A percentile compares a stretch with the other conserved stretches of the same genome.
phyloP scores from a whole-genome alignment of 2,113 vertebrate genomes.

The Lophius piscatorius region DNA sequence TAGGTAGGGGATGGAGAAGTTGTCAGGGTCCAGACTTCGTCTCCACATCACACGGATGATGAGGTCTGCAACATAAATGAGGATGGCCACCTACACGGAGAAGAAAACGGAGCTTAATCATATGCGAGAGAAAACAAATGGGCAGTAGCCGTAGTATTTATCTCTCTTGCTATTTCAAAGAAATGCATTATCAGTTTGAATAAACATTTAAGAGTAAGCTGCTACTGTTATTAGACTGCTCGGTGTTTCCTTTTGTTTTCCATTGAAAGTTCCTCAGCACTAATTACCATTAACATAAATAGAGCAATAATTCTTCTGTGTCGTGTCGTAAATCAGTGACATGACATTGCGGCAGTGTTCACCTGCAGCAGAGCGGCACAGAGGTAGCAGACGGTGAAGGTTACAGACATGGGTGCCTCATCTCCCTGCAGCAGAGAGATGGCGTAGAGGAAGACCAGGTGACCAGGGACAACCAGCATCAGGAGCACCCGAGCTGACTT shows the following conservation, averaged over 20 bases:
- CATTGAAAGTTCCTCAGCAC: too few species aligned
- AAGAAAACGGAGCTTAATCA: not conserved
- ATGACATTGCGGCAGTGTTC: conserved; percentile 18
- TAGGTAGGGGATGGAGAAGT: conserved; percentile 97
- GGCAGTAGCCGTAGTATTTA: too few species aligned
- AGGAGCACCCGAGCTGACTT: conserved; percentile 91
- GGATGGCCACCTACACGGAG: conserved; percentile 85
- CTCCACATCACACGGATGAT: conserved; percentile 90
- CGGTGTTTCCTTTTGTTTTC: too few species aligned
- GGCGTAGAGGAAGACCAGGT: conserved; percentile 89
- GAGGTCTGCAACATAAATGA: conserved; percentile 91
- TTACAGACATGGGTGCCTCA: conserved; percentile 75
- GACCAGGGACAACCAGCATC: conserved; percentile 89
- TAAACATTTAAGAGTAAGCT: too few species aligned
- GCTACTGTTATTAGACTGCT: too few species aligned
- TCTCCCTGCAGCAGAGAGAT: conserved; percentile 88
- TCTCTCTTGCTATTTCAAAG: too few species aligned
- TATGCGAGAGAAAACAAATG: too few species aligned
- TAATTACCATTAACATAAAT: too few species aligned
- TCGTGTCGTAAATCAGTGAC: not conserved
- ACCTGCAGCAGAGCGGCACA: conserved; percentile 91
- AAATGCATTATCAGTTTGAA: too few species aligned
- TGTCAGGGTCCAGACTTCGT: conserved; percentile 90
- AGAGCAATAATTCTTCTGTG: too few species aligned
- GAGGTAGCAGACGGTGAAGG: conserved; percentile 88